phyloP scores from a whole-genome alignment of 2,888 invertebrate genomes.

The Tipula unca region DNA sequence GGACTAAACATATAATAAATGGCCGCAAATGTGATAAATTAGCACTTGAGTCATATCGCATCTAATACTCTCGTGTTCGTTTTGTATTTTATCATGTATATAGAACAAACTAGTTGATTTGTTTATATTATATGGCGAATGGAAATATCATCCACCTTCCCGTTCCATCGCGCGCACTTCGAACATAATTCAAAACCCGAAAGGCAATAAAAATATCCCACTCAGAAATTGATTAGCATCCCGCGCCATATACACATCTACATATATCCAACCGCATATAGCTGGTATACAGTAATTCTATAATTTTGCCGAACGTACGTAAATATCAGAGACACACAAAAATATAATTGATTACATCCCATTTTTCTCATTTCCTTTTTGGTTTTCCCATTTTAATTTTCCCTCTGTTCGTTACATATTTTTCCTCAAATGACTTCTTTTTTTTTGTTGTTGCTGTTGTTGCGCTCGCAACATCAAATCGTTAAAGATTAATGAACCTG shows the following conservation, averaged over 20 bases:
- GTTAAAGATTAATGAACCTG: constrained; percentile 8
- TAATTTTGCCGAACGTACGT: neutral
- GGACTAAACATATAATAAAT: no score
- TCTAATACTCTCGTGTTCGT: neutral
- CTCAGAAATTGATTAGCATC: neutral
- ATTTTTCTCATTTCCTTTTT: neutral
- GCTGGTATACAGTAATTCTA: neutral
- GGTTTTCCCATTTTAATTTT: neutral
- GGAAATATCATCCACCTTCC: neutral
- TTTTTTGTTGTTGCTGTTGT: neutral
- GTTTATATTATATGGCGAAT: neutral
- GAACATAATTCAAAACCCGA: neutral
- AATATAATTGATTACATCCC: neutral
- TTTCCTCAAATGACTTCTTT: neutral
- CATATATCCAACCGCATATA: neutral
- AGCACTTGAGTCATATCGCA: neutral
- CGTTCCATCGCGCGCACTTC: neutral
- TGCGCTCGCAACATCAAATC: neutral
- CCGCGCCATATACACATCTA: neutral
- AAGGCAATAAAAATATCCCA: neutral
- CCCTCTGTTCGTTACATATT: neutral
- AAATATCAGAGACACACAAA: neutral
- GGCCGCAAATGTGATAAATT: neutral
- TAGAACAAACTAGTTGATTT: neutral
- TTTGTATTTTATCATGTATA: neutral